Evolutionary conservation across 2,113 vertebrate genomes (phyloP), one percentile per base, ranked within the genome.

Genomic region (Hippocampus guttulatus): DNA sequence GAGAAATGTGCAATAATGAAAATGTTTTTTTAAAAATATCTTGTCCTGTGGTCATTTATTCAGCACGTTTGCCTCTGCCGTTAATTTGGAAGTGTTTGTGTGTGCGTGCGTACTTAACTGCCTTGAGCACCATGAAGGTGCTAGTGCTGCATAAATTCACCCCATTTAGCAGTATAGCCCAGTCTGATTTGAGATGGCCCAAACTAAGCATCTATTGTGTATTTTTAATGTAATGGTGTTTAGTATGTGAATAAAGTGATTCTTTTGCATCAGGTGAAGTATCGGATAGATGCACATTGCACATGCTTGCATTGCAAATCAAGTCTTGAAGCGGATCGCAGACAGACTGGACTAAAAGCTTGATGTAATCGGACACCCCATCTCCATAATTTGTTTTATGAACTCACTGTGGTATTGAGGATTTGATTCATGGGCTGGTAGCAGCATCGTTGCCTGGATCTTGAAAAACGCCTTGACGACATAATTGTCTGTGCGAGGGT

Each of bases 371-470:
- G 63, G 78, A 87, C 58, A 71, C 80, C 68, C 78, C 68, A 74
- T 90, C 78, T 76, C 65, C 83, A 54, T 86, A 86, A 89, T 89
- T 85, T 84, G 83, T 82, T 90, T 84, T 85, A 75, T 81, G 74
- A 85, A 78, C 74, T 58, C 66, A 69, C 73, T 54, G 75, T 80
- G 71, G 79, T 78, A 84, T 85, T 87, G 74, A 77, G 73, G 78
- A 76, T 73, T 63, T 82, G 70, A 87, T 79, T 81, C 70, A 85
- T 81, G 73, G 66, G 27, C 57, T 41, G 58, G 64, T 49, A 70
- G 73, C 70, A 69, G 66, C 71, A 68, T 65, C 62, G 75, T 81
- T 79, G 74, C 79, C 43, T 80, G 69, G 68, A 74, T 68, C 52
- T 21, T 71, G 67, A 67, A 79, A 51, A 75, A 84, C 81, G 74